Base-by-base conservation (phyloP, 1,140 invertebrate species). In the Marisa cornuarietis region DNA sequence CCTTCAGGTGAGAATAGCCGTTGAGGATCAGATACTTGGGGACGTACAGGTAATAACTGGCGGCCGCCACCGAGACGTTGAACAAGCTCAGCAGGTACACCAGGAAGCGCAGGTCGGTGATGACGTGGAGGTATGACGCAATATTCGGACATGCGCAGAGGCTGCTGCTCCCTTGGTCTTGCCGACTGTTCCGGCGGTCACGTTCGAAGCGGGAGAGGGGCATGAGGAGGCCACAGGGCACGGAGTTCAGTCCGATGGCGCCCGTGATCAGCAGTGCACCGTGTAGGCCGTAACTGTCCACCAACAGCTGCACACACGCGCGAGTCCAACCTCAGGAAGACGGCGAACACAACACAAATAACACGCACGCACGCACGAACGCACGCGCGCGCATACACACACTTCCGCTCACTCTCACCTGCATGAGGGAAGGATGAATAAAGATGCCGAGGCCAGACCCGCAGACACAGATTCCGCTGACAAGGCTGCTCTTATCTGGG, bases 221-320 rank as follows among this genome's bases (percentile, higher is more conserved):
- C 78, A 82, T 80, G 20, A 83, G 63, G 18, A 78, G 73, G 6
- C 79, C 83, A n/a, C 78, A 82, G 7, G 81, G 54, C 20, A 82
- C 71, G 9, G 71, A 42, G 20, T 84, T 63, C 52, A 69, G 71
- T 6, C 65, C 69, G n/a, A 84, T 51, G 14, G 76, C 83, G 20
- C 83, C 83, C 6, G 82, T 24, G 14, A 84, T 26, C 20, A 84
- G 79, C 49, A 81, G 71, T 0, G 83, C 79, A 18, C 83, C 83
- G 72, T 68, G 68, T 20, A 84, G 63, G 1, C 79, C 75, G 74
- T 81, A 82, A 10, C 71, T 42, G 63, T 84, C 81, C 49, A 82
- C 66, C 63, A 77, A n/a, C 18, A 58, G 24, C 73, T 75, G 24
- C 58, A 11, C 51, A 11, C 71, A 16, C 0, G 13, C 9, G 3